A percentile compares a stretch with the other conserved stretches of the same genome.
Conservation (phyloP, 1,140 invertebrate species). For the Drosophila suzukii region DNA sequence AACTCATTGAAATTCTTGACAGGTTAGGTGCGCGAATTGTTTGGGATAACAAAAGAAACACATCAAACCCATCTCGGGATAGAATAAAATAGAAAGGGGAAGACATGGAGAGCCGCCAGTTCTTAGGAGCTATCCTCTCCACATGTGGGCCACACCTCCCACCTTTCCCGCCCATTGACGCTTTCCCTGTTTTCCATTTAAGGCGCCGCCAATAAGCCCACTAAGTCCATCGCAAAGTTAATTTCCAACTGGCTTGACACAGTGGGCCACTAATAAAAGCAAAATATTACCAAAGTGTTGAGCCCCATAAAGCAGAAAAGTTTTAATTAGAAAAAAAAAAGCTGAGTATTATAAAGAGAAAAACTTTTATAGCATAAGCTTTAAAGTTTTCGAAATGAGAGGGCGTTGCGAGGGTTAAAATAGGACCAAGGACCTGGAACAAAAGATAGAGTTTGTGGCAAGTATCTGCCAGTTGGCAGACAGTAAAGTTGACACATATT, state of each 20-base stretch:
- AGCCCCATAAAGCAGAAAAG: slow-evolving; percentile 43
- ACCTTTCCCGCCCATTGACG: slow-evolving; percentile 32
- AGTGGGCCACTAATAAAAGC: slow-evolving; percentile 33
- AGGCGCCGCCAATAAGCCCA: slow-evolving; percentile 33
- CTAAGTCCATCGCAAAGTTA: slow-evolving; percentile 43
- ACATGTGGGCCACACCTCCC: slow-evolving; percentile 14
- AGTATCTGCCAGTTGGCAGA: slow-evolving; percentile 28
- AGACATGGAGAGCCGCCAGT: slow-evolving; percentile 8
- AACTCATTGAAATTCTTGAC: slow-evolving; percentile 80
- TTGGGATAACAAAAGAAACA: slow-evolving; percentile 65
- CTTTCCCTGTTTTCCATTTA: slow-evolving; percentile 38
- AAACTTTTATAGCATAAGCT: slow-evolving; percentile 11
- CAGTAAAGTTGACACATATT: slow-evolving; percentile 56
- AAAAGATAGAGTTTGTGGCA: slow-evolving; percentile 33
- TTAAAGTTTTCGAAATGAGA: neutral
- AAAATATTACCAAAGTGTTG: slow-evolving; percentile 10
- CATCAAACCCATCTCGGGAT: slow-evolving; percentile 35
- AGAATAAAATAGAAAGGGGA: neutral
- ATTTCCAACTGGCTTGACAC: slow-evolving; percentile 34
- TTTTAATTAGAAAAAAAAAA: slow-evolving; percentile 59
- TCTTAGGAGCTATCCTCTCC: slow-evolving; percentile 6
- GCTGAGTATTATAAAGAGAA: neutral
- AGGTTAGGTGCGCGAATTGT: slow-evolving; percentile 68
- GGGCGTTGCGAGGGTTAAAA: neutral
- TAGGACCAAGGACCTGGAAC: slow-evolving; percentile 41